Conservation (phyloP, 2,113 vertebrate species). For the Mus pahari region DNA sequence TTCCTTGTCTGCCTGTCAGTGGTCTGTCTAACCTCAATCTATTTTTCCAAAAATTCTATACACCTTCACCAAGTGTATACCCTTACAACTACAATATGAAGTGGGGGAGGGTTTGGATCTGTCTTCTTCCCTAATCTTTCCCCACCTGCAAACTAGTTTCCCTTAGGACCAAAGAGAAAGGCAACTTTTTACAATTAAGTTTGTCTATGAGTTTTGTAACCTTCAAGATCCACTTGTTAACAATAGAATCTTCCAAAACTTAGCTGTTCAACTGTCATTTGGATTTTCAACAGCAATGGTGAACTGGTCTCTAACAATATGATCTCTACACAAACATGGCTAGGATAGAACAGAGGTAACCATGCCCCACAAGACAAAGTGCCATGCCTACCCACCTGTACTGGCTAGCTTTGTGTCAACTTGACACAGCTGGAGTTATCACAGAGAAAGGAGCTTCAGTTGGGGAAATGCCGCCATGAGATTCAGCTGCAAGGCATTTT, state of each 20-base stretch:
- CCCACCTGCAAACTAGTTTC: slow-evolving; percentile 2
- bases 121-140: neutral
- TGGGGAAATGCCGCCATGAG: too few relatives aligned
- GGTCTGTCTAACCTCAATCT: neutral
- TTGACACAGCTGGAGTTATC: too few relatives aligned
- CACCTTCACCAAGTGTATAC: neutral
- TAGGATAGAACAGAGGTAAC: neutral
- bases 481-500: too few relatives aligned
- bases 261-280: neutral
- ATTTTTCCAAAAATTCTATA: neutral
- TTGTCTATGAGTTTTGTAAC: slow-evolving; percentile 20
- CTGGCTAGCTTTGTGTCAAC: too few relatives aligned
- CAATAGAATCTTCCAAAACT: neutral
- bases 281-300: neutral
- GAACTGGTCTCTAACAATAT: neutral
- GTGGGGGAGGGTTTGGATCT: neutral
- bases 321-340: neutral
- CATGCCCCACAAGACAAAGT: too few relatives aligned
- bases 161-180: slow-evolving; percentile 7
- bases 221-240: slow-evolving; percentile 25
- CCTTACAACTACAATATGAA: slow-evolving; percentile 6
- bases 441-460: too few relatives aligned
- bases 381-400: neutral
- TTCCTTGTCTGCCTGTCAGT: neutral
- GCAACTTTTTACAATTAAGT: neutral